These are phyloP conservation scores for Omphaloscelis lunosa DNA, from an alignment of 2,888 invertebrate species.

Conservation along the genomic window DNA sequence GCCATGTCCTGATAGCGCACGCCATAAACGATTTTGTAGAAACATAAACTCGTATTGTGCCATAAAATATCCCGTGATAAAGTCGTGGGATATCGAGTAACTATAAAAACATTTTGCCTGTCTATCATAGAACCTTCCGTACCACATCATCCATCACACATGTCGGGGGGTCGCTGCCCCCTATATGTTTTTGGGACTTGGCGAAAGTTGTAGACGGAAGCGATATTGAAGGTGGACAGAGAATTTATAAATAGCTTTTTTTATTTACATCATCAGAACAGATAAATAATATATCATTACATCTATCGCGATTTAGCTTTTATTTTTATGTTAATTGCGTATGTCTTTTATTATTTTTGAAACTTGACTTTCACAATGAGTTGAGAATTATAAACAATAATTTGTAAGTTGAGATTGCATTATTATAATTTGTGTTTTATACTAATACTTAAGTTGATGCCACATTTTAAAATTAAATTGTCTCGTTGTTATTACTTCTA, in stretches of 20 bases:
- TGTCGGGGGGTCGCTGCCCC: conserved; percentile 79
- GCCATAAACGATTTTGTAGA: conserved; percentile 36
- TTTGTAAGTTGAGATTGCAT: neutral
- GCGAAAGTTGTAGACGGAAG: conserved; percentile 51
- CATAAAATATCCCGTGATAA: conserved; percentile 62
- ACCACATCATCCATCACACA: conserved; percentile 85
- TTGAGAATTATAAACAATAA: neutral
- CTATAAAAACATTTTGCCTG: conserved; percentile 83
- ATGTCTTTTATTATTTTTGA: too few species aligned
- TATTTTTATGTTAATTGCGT: neutral
- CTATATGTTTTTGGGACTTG: conserved; percentile 64
- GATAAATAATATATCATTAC: too few species aligned
- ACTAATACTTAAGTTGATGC: neutral
- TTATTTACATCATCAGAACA: too few species aligned
- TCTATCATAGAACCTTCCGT: conserved; percentile 81
- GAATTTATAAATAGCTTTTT: too few species aligned
- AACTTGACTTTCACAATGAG: neutral
- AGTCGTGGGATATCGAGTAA: conserved; percentile 71
- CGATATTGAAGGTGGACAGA: conserved; percentile 1
- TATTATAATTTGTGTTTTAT: neutral
- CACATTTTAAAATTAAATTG: neutral
- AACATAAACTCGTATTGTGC: conserved; percentile 53
- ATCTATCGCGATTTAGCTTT: too few species aligned
- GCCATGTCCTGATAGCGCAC: conserved; percentile 1
- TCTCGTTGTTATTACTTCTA: neutral